Conservation (phyloP, 2,888 invertebrate species). For the Epicampocera succincta region DNA sequence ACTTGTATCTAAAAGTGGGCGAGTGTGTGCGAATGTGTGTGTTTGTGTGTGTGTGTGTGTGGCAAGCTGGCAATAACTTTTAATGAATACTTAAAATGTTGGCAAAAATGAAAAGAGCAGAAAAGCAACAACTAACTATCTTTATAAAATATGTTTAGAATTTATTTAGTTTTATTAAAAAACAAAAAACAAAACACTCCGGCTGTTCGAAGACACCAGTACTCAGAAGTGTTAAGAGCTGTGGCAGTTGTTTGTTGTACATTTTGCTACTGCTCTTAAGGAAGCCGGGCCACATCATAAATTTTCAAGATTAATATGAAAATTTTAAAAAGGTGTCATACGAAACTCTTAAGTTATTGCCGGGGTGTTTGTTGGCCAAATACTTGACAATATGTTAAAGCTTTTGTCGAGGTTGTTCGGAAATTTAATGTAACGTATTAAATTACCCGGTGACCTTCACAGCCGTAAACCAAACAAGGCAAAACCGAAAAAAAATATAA, state of each 20-base stretch:
- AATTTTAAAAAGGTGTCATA: slow-evolving; percentile 62
- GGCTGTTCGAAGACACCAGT: slow-evolving; percentile 1
- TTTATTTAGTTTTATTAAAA: slow-evolving; percentile 31
- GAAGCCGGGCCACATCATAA: slow-evolving; percentile 58
- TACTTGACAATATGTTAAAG: slow-evolving; percentile 41
- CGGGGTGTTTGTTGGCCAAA: neutral
- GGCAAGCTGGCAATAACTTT: slow-evolving; percentile 61
- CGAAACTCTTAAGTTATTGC: slow-evolving; percentile 36
- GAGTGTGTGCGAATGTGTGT: too few species aligned
- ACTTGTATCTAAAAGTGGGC: neutral
- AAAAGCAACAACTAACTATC: neutral
- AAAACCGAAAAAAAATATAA: slow-evolving; percentile 11
- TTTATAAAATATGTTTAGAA: slow-evolving; percentile 56
- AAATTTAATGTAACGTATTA: slow-evolving; percentile 36
- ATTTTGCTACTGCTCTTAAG: slow-evolving; percentile 52
- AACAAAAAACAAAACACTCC: neutral
- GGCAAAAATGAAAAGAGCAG: neutral
- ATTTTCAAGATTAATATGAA: slow-evolving; percentile 67
- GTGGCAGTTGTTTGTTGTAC: neutral
- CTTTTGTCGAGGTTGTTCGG: slow-evolving; percentile 12
- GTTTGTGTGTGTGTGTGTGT: too few species aligned
- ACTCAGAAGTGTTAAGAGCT: neutral
- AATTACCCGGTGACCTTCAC: slow-evolving; percentile 66
- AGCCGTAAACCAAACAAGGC: slow-evolving; percentile 26
- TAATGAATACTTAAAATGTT: slow-evolving; percentile 65